Base-by-base conservation (phyloP, 2,888 invertebrate species). In the Eremobia ochroleuca region DNA sequence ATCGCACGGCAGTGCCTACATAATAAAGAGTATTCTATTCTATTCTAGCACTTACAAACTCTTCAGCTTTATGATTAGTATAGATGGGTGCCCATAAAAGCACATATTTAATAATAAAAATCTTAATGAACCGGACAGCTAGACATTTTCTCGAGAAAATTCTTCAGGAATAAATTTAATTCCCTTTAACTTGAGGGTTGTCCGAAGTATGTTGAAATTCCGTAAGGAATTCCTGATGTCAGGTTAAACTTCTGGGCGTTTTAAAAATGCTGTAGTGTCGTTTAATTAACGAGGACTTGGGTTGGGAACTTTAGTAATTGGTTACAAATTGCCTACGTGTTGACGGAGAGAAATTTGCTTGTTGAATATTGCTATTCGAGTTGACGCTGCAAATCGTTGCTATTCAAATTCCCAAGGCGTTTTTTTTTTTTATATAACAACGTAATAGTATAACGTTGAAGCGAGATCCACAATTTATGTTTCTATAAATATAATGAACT, bases 71-170 rank as follows among this genome's bases (percentile, higher is more conserved):
- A 1, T 52, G 25, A 9, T 25, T 3, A 25, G 49, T 25, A 25
- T 9, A 52, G 0, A 25, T 34, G 59, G 9, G 8, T 15, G 28
- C 11, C 28, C 11, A 55, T 73, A 79, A 66, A 70, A 62, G 31
- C 37, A 34, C 66, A 31, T n/a, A n/a, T 67, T 73, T 40, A 66
- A 49, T 76, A 73, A 73, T 68, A 81, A 76, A 71, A 82, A 73
- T 46, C 55, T 52, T 83, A 82, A 83, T 85, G 83, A 83, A 77
- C 77, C 66, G n/a, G 55, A 61, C 74, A 70, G 72, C 75, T 71
- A 65, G 71, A 82, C n/a, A 83, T 85, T 85, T 77, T n/a, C 66
- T 83, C 73, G 71, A 68, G 68, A 70, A 83, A 82, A 77, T 85
- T 83, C 85, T 82, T n/a, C 11, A 25, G 37, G 61, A 69, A 77